These are phyloP conservation scores for Daboia siamensis DNA, from an alignment of 2,113 vertebrate genomes.

Conservation along the genomic window DNA sequence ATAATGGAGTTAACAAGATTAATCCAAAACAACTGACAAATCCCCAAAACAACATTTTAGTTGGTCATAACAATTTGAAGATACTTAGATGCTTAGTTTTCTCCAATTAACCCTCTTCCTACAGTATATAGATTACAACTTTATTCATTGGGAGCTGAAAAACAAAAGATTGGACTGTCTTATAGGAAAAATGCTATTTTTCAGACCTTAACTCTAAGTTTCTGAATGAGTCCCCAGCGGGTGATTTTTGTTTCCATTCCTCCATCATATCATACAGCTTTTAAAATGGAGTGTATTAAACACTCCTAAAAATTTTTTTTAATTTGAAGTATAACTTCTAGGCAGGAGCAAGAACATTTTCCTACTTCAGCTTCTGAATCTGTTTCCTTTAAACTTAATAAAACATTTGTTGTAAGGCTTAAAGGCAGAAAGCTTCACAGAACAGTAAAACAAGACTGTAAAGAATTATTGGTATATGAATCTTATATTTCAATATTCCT, in stretches of 20 bases:
- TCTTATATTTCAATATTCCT: conserved; percentile 75
- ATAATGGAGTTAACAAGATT: background rate
- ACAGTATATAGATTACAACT: background rate
- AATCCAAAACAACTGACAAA: background rate
- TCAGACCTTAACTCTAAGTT: background rate
- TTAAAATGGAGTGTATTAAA: conserved; percentile 60
- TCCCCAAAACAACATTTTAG: background rate
- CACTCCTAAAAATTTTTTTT: conserved; percentile 52
- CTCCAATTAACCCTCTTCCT: background rate
- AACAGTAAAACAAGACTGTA: conserved; percentile 65
- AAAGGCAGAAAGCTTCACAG: conserved; percentile 59
- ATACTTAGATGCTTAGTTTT: background rate
- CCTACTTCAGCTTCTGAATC: conserved; percentile 65
- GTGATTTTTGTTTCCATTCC: conserved; percentile 25
- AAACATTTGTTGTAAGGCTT: conserved; percentile 58
- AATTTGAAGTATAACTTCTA: conserved; percentile 52
- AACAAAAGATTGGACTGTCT: background rate
- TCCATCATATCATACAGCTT: conserved; percentile 24
- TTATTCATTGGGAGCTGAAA: background rate
- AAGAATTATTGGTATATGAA: conserved; percentile 71
- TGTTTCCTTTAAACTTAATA: conserved; percentile 73
- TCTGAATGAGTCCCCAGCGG: background rate
- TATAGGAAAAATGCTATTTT: background rate
- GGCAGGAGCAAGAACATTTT: conserved; percentile 37
- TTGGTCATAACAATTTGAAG: background rate